phyloP scores from a whole-genome alignment of 1,140 invertebrate species.

The Drosophila paulistorum region DNA sequence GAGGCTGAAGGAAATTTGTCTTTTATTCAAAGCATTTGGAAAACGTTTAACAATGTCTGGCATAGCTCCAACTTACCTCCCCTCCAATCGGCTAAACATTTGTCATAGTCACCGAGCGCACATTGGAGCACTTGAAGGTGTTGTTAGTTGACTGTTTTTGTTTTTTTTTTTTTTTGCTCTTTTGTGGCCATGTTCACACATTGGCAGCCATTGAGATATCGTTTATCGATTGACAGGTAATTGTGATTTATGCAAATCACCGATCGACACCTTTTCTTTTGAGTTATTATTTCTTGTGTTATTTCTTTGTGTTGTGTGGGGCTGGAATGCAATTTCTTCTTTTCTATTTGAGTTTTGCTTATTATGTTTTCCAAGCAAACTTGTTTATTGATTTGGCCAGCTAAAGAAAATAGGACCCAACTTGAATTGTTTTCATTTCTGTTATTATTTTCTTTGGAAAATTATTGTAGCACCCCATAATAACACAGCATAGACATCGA shows the following conservation, averaged over 20 bases:
- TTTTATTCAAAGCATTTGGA: conserved; percentile 54
- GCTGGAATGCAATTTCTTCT: conserved; percentile 38
- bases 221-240: conserved; percentile 75
- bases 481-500: conserved; percentile 26
- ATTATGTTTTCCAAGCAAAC: conserved; percentile 46
- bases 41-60: conserved; percentile 59
- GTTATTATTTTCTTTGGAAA: conserved; percentile 78
- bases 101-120: conserved; percentile 45
- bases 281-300: conserved; percentile 13
- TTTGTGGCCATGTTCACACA: conserved; percentile 43
- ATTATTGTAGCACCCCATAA: conserved; percentile 73
- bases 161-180: conserved; percentile 6
- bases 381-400: conserved; percentile 69
- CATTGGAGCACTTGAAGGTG: conserved; percentile 49
- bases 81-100: conserved; percentile 39
- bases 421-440: conserved; percentile 72
- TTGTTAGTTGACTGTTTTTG: conserved; percentile 22
- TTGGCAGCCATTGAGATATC: conserved; percentile 55
- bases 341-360: conserved; percentile 41
- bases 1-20: conserved; percentile 10
- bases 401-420: conserved; percentile 52
- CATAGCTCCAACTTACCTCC: conserved; percentile 36
- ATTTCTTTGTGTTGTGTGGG: conserved; percentile 27
- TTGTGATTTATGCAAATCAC: conserved; percentile 79
- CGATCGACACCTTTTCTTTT: conserved; percentile 57